These are phyloP conservation scores for Cyanistes caeruleus DNA, from an alignment of 2,113 vertebrate genomes.

Conservation along the genomic window DNA sequence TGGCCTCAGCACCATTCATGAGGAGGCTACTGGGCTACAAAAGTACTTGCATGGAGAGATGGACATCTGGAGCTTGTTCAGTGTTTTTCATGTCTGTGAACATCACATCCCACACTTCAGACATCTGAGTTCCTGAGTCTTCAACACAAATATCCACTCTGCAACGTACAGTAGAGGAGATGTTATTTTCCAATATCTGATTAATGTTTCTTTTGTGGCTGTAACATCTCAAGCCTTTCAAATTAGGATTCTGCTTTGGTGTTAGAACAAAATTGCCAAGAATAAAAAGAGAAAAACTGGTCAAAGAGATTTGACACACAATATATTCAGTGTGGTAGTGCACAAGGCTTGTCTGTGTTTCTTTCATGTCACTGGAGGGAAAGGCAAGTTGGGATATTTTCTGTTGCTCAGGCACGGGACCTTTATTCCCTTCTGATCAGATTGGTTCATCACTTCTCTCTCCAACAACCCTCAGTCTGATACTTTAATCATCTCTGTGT, in stretches of 20 bases:
- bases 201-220: neutral
- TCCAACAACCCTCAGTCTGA: neutral
- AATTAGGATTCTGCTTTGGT: neutral
- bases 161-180: neutral
- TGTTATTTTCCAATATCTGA: neutral
- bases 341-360: neutral
- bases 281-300: neutral
- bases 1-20: neutral
- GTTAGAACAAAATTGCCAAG: neutral
- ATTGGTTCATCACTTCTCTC: neutral
- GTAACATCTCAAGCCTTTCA: neutral
- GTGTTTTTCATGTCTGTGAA: neutral
- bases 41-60: neutral
- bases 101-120: neutral
- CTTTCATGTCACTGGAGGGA: neutral
- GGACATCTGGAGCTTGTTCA: neutral
- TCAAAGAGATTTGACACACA: neutral
- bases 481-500: neutral
- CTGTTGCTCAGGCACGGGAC: neutral
- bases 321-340: no score
- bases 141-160: neutral
- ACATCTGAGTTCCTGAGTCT: neutral
- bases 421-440: neutral
- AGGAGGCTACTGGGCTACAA: neutral
- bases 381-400: neutral